Conservation (phyloP, 2,113 vertebrate species). For the Tichodroma muraria region DNA sequence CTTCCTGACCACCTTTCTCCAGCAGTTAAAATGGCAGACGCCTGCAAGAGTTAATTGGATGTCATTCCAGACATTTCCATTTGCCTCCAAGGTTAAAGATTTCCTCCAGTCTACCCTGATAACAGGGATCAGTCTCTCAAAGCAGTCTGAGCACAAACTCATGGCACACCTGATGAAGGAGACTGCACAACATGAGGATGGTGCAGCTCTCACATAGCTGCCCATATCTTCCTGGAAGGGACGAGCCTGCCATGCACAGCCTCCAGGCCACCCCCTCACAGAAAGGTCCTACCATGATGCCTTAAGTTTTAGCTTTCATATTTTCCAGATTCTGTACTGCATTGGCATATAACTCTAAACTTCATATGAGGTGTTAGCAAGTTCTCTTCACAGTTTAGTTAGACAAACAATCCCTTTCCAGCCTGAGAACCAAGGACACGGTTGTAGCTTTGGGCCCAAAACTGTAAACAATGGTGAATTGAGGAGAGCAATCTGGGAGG, state of each 20-base stretch:
- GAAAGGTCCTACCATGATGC: background rate
- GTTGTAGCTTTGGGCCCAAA: background rate
- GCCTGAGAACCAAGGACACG: background rate
- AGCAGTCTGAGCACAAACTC: background rate
- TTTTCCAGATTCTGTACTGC: background rate
- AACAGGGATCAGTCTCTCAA: background rate
- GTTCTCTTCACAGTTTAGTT: background rate
- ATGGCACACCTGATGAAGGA: background rate
- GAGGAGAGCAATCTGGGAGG: background rate
- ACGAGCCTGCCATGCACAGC: background rate
- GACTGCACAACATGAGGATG: background rate
- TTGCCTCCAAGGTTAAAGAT: background rate
- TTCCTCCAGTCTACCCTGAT: background rate
- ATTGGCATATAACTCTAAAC: background rate
- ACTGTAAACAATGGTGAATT: background rate
- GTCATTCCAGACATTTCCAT: background rate
- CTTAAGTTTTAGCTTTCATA: background rate
- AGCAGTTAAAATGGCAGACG: background rate
- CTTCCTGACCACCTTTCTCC: background rate
- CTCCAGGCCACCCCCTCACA: background rate
- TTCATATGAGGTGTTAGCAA: background rate
- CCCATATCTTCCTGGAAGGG: background rate
- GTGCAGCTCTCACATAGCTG: background rate
- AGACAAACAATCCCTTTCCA: background rate
- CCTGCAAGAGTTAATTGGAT: background rate